Percentiles rank a stretch among this genome's conserved stretches.
Conservation (phyloP, 2,888 invertebrate species). For the Abrostola tripartita region DNA sequence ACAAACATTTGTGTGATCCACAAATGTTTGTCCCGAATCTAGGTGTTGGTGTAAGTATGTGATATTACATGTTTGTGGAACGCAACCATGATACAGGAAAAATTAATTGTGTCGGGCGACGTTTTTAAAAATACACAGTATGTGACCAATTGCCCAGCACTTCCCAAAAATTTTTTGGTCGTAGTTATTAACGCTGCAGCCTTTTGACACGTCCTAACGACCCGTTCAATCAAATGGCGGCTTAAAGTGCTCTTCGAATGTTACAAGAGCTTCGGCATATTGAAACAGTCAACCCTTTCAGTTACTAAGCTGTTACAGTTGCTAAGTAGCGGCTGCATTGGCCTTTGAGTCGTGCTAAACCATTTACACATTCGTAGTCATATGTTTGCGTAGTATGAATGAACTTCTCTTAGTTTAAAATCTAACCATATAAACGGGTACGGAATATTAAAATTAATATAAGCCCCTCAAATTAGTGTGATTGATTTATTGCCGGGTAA, state of each 20-base stretch:
- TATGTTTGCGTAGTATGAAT: not conserved
- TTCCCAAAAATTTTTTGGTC: conserved; percentile 33
- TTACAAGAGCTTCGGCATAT: conserved; percentile 47
- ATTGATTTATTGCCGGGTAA: too few relatives aligned
- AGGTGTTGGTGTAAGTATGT: too few relatives aligned
- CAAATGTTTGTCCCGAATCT: too few relatives aligned
- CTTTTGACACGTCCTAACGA: conserved; percentile 54
- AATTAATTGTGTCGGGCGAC: too few relatives aligned
- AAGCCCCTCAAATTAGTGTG: too few relatives aligned
- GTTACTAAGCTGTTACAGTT: conserved; percentile 16
- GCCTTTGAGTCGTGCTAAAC: conserved; percentile 1
- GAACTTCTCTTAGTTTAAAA: too few relatives aligned
- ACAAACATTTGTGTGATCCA: too few relatives aligned
- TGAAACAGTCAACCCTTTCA: conserved; percentile 43
- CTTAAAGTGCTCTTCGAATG: conserved; percentile 51
- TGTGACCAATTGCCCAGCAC: conserved; percentile 31
- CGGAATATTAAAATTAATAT: too few relatives aligned
- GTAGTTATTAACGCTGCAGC: conserved; percentile 47
- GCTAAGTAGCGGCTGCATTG: conserved; percentile 20
- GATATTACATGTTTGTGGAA: too few relatives aligned
- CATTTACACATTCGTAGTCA: not conserved
- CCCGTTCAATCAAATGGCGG: conserved; percentile 53
- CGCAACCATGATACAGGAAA: too few relatives aligned
- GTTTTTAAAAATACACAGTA: not conserved
- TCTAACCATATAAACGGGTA: too few relatives aligned